Evolutionary conservation across 2,113 vertebrate genomes (phyloP), one percentile per base, ranked within the genome.

Genomic region (Macrotus californicus): DNA sequence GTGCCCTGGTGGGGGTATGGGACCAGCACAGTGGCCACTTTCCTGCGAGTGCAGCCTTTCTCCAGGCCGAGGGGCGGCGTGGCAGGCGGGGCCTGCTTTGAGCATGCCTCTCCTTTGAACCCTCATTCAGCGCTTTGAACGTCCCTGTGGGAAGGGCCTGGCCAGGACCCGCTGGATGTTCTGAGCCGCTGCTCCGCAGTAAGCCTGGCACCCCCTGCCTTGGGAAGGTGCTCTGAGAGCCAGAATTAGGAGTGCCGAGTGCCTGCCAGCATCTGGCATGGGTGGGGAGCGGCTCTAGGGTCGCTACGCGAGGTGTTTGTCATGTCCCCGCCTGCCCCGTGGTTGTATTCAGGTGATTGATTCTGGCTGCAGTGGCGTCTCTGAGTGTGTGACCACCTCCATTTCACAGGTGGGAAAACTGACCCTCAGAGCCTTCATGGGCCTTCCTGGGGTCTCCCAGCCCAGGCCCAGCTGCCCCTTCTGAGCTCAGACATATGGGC

Each of bases 1-100:
- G 36, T 6, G 12, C 7, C 26, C 16, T 29, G 18, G 85, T 29
- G 22, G 69, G 21, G 19, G 5, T 21, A 21, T 29, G 48, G 1
- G 84, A 12, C 73, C 41, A 0, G 31, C 10, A 7, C 5, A 12
- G 22, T 0, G 4, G 54, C 70, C 12, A 19, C 18, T 41, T 41
- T 19, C 46, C 72, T 67, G 52, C 4, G 14, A 21, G 11, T 11
- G 24, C 19, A 56, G 21, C 50, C 67, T 72, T 84, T 41, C 46
- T 41, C 46, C 3, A 14, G 89, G 29, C 46, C 0, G 0, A n/a
- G 36, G 66, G 43, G 46, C 15, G 0, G 56, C 31, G 91, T 1
- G 48, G 13, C 0, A 0, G 36, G 11, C 1, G n/a, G 41, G 19
- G 46, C 4, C 0, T 29, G 8, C 26, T 26, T 22, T 3, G 43